These are phyloP conservation scores for Apodemus speciosus DNA, from an alignment of 2,113 vertebrate species.

Conservation along the genomic window DNA sequence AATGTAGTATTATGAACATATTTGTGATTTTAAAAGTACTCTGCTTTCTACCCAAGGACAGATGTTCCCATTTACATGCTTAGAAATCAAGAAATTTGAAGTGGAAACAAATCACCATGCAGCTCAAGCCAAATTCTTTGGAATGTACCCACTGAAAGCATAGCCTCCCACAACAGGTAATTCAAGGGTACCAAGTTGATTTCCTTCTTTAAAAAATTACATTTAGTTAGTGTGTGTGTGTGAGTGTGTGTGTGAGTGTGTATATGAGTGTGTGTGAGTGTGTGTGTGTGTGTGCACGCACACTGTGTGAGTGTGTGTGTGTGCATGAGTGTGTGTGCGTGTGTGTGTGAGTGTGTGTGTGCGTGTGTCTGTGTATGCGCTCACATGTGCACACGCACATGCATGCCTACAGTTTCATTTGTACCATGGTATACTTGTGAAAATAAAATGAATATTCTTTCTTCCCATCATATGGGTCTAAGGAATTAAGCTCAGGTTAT, in stretches of 20 bases:
- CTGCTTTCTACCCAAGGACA: constrained; percentile 9
- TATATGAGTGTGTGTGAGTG: neutral
- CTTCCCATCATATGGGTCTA: neutral
- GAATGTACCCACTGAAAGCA: neutral
- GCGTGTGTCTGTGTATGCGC: too few relatives aligned
- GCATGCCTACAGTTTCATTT: neutral
- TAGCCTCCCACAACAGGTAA: neutral
- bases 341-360: too few relatives aligned
- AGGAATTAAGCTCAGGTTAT: too few relatives aligned
- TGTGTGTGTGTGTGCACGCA: too few relatives aligned
- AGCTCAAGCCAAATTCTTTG: neutral
- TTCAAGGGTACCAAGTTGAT: neutral
- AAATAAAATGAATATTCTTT: neutral
- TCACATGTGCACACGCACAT: too few relatives aligned
- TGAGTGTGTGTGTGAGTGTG: neutral
- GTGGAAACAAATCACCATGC: constrained; percentile 18
- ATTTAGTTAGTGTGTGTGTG: too few relatives aligned
- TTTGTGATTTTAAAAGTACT: constrained; percentile 48
- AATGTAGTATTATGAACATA: constrained; percentile 61
- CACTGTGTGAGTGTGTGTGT: too few relatives aligned
- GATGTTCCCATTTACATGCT: constrained; percentile 66
- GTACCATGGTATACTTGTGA: neutral
- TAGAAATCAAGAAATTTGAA: constrained; percentile 58
- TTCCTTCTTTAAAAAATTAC: neutral
- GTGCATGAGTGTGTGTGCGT: fast-evolving